Conservation (phyloP, 2,113 vertebrate species). For the Gnathonemus echidnorhynchus region DNA sequence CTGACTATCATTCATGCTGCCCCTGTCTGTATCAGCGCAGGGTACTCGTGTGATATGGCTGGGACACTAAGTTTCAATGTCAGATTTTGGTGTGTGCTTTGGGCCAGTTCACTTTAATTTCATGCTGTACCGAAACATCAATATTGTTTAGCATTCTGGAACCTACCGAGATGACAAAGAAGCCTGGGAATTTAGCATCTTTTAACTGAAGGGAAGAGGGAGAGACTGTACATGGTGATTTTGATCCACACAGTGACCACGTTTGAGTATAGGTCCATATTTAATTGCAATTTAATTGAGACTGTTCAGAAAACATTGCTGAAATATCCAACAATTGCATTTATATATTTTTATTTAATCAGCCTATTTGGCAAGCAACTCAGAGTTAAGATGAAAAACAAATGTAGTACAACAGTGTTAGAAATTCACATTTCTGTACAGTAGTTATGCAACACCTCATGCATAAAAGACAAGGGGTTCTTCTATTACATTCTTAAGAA, state of each 20-base stretch:
- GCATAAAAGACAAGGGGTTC: neutral
- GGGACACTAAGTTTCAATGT: constrained; percentile 35
- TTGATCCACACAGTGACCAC: neutral
- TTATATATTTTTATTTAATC: neutral
- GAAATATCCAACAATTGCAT: neutral
- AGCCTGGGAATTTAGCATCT: neutral
- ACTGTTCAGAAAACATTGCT: neutral
- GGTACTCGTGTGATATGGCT: constrained; percentile 33
- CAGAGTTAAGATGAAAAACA: neutral
- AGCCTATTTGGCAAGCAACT: neutral
- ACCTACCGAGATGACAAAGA: neutral
- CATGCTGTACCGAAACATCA: constrained; percentile 30
- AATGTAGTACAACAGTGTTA: neutral
- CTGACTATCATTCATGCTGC: constrained; percentile 51
- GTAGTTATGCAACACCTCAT: neutral
- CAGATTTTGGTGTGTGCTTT: constrained; percentile 39
- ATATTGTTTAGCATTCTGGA: neutral
- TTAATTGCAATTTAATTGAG: neutral
- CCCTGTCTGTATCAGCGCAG: constrained; percentile 56
- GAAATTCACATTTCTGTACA: neutral
- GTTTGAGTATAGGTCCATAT: neutral
- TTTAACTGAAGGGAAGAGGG: neutral
- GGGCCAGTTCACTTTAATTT: constrained; percentile 37
- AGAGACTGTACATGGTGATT: neutral
- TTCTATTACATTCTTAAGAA: constrained; percentile 28